Evolutionary conservation across 1,140 invertebrate genomes (phyloP).

Genomic region (Drosophila auraria): DNA sequence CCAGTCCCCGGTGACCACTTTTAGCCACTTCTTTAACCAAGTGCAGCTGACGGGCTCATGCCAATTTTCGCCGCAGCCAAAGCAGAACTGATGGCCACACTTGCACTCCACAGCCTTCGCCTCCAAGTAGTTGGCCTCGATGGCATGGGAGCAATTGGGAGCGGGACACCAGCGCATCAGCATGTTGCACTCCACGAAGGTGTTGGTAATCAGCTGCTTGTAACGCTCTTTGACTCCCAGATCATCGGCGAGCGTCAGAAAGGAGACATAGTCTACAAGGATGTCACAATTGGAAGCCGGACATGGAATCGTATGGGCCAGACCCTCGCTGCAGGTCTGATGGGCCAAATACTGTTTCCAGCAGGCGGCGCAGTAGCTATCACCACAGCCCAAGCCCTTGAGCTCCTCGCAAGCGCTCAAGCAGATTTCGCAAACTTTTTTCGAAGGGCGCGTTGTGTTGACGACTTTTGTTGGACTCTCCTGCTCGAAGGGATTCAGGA

Average conservation of each 20-base stretch:
- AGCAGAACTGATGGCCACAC: slow-evolving; percentile 97
- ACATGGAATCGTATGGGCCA: slow-evolving; percentile 97
- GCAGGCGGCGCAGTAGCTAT: slow-evolving; percentile 96
- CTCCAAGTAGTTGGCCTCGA: slow-evolving; percentile 97
- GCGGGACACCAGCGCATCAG: slow-evolving; percentile 98
- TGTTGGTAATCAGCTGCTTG: slow-evolving; percentile 98
- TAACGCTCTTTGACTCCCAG: slow-evolving; percentile 97
- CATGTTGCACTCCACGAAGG: slow-evolving; percentile 99
- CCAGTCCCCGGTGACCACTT: slow-evolving; percentile 99
- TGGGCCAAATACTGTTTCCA: slow-evolving; percentile 98
- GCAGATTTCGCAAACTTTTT: slow-evolving; percentile 82
- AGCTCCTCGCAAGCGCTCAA: slow-evolving; percentile 90
- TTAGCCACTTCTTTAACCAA: slow-evolving; percentile 97
- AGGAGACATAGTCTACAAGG: slow-evolving; percentile 98
- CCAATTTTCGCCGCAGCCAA: slow-evolving; percentile 99
- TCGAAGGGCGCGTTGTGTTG: no score
- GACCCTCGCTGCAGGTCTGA: slow-evolving; percentile 98
- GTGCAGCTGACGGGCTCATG: slow-evolving; percentile 99
- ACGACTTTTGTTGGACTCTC: background rate
- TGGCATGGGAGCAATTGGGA: slow-evolving; percentile 97
- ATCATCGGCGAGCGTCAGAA: slow-evolving; percentile 96
- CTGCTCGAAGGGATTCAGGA: slow-evolving; percentile 93
- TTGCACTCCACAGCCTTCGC: slow-evolving; percentile 95
- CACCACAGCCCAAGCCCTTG: slow-evolving; percentile 97
- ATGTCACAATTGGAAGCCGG: slow-evolving; percentile 96